A percentile compares a stretch with the other conserved stretches of the same genome.
Evolutionary conservation across 2,888 invertebrate species (phyloP).

Genomic region (Crepidodera aurea): DNA sequence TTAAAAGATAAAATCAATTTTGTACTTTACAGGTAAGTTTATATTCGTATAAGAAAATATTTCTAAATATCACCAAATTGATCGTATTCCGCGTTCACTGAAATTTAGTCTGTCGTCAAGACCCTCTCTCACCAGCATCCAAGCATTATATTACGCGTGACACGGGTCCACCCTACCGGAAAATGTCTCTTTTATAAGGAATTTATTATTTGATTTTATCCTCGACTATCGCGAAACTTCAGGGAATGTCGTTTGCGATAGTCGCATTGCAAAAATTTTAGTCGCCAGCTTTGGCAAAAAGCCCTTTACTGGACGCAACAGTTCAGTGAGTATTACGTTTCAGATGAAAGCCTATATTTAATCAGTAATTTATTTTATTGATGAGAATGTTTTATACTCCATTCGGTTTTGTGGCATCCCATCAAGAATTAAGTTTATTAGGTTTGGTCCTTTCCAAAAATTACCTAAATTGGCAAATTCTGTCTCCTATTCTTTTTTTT

Average conservation of each 20-base stretch:
- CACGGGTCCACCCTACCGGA: conserved; percentile 45
- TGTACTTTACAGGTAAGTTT: no score
- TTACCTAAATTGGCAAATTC: no score
- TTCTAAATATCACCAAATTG: no score
- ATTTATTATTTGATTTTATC: conserved; percentile 51
- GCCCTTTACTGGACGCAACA: conserved; percentile 2
- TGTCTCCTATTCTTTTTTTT: no score
- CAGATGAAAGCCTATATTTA: background rate
- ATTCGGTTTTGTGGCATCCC: no score
- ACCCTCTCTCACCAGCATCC: background rate
- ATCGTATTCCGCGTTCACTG: no score
- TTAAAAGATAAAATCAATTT: no score
- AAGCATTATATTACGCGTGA: conserved; percentile 48
- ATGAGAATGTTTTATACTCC: no score
- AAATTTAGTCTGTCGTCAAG: background rate
- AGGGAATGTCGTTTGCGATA: conserved; percentile 40
- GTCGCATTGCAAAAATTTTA: conserved; percentile 15
- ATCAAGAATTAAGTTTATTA: no score
- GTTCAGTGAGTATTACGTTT: background rate
- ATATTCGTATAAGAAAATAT: no score
- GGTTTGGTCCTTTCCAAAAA: no score
- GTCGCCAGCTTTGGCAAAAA: background rate
- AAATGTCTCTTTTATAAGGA: conserved; percentile 50
- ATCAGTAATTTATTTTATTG: no score
- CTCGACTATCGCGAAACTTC: conserved; percentile 48